These are phyloP conservation scores for Decapterus maruadsi DNA, from an alignment of 2,797 vertebrate genomes.

Conservation along the genomic window DNA sequence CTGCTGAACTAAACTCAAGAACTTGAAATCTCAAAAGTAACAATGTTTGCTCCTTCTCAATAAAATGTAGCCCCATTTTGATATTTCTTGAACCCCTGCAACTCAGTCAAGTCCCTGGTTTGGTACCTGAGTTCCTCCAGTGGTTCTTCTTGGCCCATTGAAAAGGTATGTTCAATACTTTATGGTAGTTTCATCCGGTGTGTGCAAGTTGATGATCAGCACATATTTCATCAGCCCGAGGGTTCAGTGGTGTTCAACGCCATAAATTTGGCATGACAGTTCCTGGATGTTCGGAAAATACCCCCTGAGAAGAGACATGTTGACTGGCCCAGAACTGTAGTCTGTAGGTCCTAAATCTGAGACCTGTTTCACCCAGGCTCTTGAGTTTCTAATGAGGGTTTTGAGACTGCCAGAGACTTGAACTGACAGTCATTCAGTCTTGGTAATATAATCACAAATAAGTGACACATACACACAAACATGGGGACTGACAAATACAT, in stretches of 20 bases:
- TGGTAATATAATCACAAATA: constrained; percentile 15
- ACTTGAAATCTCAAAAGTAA: too few species aligned
- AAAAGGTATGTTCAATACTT: neutral
- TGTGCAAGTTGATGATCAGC: neutral
- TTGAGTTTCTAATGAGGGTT: constrained; percentile 13
- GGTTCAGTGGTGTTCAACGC: neutral
- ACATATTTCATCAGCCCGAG: neutral
- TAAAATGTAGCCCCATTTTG: neutral
- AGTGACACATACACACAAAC: constrained; percentile 23
- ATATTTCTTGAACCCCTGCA: neutral
- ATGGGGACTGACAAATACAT: constrained; percentile 39
- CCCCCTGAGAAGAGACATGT: neutral
- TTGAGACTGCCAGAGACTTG: neutral
- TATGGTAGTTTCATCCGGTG: neutral
- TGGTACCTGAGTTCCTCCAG: neutral
- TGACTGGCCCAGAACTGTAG: neutral
- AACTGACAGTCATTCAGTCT: neutral
- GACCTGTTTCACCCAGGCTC: neutral
- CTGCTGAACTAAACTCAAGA: too few species aligned
- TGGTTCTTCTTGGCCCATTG: neutral
- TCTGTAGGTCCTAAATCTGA: neutral
- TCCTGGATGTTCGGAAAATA: neutral
- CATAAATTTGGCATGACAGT: neutral
- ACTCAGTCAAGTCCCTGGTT: neutral
- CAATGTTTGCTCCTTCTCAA: too few species aligned